Percentiles rank a stretch among this genome's conserved stretches.
phyloP scores from a whole-genome alignment of 2,113 vertebrate species.

The Malurus melanocephalus region DNA sequence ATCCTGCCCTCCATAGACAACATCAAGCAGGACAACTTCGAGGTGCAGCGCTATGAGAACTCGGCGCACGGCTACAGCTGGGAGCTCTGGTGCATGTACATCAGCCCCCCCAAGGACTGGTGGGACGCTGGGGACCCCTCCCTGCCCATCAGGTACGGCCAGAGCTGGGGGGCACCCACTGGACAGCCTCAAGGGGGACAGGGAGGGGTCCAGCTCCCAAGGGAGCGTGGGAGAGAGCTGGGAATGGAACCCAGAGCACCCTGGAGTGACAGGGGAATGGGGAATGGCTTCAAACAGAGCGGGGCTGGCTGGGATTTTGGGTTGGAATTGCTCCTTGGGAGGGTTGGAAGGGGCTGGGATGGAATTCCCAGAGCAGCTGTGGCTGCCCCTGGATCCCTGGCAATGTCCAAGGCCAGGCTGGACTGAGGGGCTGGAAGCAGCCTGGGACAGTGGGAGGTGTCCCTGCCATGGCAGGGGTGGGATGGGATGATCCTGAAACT shows the following conservation, averaged over 20 bases:
- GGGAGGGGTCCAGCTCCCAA: neutral
- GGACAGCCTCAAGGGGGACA: neutral
- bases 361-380: neutral
- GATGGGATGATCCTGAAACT: fast-evolving
- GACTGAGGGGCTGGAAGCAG: neutral
- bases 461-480: neutral
- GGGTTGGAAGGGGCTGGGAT: neutral
- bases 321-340: fast-evolving
- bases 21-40: conserved; percentile 93
- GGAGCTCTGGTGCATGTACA: conserved; percentile 99
- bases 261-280: neutral
- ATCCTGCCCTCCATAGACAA: conserved; percentile 96
- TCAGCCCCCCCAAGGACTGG: conserved; percentile 95
- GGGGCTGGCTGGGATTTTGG: fast-evolving
- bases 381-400: neutral
- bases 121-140: conserved; percentile 92
- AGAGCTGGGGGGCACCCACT: fast-evolving
- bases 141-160: conserved; percentile 87
- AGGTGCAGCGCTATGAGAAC: conserved; percentile 94
- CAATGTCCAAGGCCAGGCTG: neutral
- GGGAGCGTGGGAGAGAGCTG: neutral
- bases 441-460: neutral
- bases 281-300: neutral
- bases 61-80: conserved; percentile 94
- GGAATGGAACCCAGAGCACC: neutral